phyloP scores from a whole-genome alignment of 2,888 invertebrate species.

The Protonemura montana region DNA sequence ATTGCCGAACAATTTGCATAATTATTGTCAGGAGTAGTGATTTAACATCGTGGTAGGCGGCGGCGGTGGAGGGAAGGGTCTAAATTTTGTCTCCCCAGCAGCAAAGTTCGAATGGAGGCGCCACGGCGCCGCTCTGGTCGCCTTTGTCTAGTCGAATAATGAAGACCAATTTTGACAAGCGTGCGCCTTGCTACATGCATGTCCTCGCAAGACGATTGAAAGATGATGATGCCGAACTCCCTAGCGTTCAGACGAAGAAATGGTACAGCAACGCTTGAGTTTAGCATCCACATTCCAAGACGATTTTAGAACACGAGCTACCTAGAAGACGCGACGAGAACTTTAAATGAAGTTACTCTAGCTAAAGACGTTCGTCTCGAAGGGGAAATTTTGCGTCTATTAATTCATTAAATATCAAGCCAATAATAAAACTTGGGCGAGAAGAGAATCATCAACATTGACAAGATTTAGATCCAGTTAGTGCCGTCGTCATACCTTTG shows the following conservation, averaged over 20 bases:
- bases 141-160: constrained; percentile 42
- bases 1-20: constrained; percentile 47
- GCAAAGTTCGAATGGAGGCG: background rate
- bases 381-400: background rate
- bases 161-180: constrained; percentile 42
- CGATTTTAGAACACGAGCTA: background rate
- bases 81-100: background rate
- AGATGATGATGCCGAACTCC: background rate
- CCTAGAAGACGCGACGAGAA: background rate
- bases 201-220: background rate
- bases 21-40: constrained; percentile 42
- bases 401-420: background rate
- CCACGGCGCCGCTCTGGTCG: constrained; percentile 20
- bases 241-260: too few relatives aligned
- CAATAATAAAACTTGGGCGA: background rate
- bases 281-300: background rate
- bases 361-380: background rate
- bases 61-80: constrained; percentile 8
- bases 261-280: background rate
- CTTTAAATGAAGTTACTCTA: background rate
- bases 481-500: background rate
- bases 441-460: background rate
- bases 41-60: constrained; percentile 12
- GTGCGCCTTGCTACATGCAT: constrained; percentile 1
- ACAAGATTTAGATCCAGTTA: background rate